Conservation (phyloP, 2,797 vertebrate species). For the Notolepis coatsorum region DNA sequence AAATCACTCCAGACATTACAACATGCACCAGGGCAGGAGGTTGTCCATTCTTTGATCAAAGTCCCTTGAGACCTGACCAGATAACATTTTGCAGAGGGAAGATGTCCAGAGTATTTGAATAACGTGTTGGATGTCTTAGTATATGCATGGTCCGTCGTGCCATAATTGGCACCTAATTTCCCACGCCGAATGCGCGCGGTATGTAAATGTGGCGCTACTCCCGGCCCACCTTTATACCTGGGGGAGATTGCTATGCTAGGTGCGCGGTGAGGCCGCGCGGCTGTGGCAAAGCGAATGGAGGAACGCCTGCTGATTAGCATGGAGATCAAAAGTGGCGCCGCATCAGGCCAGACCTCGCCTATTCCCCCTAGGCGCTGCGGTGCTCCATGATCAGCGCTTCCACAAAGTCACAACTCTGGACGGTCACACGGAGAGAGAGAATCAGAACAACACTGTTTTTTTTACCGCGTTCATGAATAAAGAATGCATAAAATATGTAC, state of each 20-base stretch:
- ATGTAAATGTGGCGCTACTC: constrained; percentile 67
- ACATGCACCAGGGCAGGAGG: constrained; percentile 51
- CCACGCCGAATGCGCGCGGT: constrained; percentile 25
- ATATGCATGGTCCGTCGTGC: constrained; percentile 37
- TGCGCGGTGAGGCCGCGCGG: constrained; percentile 57
- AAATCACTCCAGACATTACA: constrained; percentile 63
- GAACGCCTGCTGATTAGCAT: constrained; percentile 65
- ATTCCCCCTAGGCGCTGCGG: constrained; percentile 48
- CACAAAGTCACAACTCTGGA: constrained; percentile 30
- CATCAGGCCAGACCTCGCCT: constrained; percentile 33
- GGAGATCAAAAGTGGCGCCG: constrained; percentile 43
- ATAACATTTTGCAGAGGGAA: constrained; percentile 6
- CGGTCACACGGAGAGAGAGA: constrained; percentile 9
- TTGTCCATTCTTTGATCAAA: constrained; percentile 53
- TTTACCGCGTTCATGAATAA: constrained; percentile 22
- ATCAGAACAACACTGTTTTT: constrained; percentile 12
- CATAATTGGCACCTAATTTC: constrained; percentile 67
- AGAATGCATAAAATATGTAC: constrained; percentile 27
- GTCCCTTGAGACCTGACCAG: constrained; percentile 60
- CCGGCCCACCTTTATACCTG: constrained; percentile 47
- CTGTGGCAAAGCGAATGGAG: constrained; percentile 32
- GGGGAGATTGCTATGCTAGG: constrained; percentile 58
- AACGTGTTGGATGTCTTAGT: constrained; percentile 52
- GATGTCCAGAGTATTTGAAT: constrained; percentile 33
- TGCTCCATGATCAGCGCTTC: constrained; percentile 35